phyloP scores from a whole-genome alignment of 2,888 invertebrate genomes.

The Cyrtodaria siliqua region DNA sequence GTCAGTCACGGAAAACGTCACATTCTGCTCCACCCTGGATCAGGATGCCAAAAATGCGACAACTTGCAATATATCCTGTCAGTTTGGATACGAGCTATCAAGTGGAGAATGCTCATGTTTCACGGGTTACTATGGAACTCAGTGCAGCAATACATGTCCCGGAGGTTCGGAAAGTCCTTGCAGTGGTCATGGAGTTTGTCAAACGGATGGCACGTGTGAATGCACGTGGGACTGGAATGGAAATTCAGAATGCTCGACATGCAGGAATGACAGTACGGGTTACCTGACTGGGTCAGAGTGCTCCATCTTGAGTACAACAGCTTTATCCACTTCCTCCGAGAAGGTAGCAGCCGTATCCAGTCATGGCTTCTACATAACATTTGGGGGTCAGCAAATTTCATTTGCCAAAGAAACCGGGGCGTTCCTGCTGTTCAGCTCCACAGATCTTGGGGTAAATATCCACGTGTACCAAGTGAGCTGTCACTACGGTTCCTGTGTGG shows the following conservation, averaged over 20 bases:
- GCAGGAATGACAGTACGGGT: conserved; percentile 48
- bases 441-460: conserved; percentile 49
- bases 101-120: conserved; percentile 65
- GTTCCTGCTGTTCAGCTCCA: conserved; percentile 50
- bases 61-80: conserved; percentile 61
- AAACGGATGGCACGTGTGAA: conserved; percentile 61
- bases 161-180: conserved; percentile 71
- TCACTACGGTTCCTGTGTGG: conserved; percentile 68
- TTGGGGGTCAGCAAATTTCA: conserved; percentile 66
- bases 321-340: conserved; percentile 37
- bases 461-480: conserved; percentile 71
- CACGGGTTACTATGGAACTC: conserved; percentile 65
- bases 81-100: conserved; percentile 53
- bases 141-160: conserved; percentile 68
- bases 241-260: conserved; percentile 56
- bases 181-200: conserved; percentile 69
- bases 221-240: conserved; percentile 75
- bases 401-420: conserved; percentile 60
- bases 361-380: conserved; percentile 68
- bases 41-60: conserved; percentile 42
- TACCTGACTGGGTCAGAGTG: conserved; percentile 69
- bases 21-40: conserved; percentile 39
- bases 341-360: conserved; percentile 66
- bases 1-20: conserved; percentile 11
- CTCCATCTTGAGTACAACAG: conserved; percentile 47